Percentiles rank a stretch among this genome's conserved stretches.
Conservation (phyloP, 2,113 vertebrate species). For the Phylloscopus trochilus region DNA sequence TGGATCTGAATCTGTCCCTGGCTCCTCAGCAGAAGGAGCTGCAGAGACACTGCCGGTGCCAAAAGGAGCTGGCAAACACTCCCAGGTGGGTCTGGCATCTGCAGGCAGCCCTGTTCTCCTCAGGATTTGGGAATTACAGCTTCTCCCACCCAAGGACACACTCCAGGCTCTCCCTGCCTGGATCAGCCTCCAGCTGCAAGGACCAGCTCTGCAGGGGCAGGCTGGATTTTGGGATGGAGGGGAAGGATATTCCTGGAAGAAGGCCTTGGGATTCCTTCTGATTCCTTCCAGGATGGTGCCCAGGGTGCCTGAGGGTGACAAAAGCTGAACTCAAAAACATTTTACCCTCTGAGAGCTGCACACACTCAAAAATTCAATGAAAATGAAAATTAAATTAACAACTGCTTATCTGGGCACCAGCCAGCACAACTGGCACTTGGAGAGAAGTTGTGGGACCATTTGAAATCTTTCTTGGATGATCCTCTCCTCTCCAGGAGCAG, state of each 20-base stretch:
- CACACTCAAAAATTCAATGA: rapidly evolving
- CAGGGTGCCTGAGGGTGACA: not conserved
- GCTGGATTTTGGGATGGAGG: not conserved
- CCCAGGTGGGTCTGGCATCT: not conserved
- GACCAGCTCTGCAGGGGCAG: not conserved
- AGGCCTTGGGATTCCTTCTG: not conserved
- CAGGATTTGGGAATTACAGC: not conserved
- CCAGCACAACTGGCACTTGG: not conserved
- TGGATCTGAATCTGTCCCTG: not conserved
- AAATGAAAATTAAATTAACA: not conserved
- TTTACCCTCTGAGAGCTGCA: not conserved
- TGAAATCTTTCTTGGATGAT: not conserved
- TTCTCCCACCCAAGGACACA: not conserved
- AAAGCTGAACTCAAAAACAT: rapidly evolving
- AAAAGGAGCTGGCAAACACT: not conserved
- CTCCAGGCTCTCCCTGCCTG: not conserved
- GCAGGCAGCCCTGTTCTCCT: not conserved
- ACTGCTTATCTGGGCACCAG: not conserved
- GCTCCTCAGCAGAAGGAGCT: not conserved
- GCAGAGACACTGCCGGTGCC: not conserved
- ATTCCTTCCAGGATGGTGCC: not conserved
- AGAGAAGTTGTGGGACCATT: not conserved
- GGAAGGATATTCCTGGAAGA: not conserved
- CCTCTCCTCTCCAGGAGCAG: not conserved
- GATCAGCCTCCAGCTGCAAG: not conserved